phyloP scores from a whole-genome alignment of 2,113 vertebrate species.

The Tetrax tetrax region DNA sequence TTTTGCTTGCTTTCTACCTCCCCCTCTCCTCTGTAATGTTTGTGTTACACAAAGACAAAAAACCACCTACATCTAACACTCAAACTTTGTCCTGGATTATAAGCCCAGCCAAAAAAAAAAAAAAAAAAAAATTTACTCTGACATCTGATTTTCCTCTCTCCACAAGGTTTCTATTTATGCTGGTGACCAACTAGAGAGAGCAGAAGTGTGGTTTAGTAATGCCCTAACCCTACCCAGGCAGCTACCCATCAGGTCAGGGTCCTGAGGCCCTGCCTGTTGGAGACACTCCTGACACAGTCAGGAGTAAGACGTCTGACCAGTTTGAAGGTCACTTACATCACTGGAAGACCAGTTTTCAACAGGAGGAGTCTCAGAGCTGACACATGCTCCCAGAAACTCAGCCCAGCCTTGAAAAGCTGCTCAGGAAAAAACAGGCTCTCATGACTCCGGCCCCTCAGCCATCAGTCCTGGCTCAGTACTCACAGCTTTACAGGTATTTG shows the following conservation, averaged over 20 bases:
- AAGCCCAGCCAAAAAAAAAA: neutral
- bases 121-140: neutral
- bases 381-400: neutral
- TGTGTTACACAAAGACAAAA: neutral
- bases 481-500: neutral
- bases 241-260: neutral
- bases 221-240: neutral
- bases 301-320: neutral
- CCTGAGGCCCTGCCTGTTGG: neutral
- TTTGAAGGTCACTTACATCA: too few species aligned
- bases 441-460: neutral
- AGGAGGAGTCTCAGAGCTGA: neutral
- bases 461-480: neutral
- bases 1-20: neutral
- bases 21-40: neutral
- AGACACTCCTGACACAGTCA: neutral
- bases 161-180: neutral
- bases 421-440: neutral
- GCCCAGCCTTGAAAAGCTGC: neutral
- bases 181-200: neutral
- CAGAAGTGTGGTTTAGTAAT: neutral
- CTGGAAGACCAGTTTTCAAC: neutral
- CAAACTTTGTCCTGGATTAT: neutral
- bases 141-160: neutral
- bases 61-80: neutral